A percentile compares a stretch with the other conserved stretches of the same genome.
phyloP scores from a whole-genome alignment of 2,888 invertebrate genomes.

The Stegana nigrithorax region DNA sequence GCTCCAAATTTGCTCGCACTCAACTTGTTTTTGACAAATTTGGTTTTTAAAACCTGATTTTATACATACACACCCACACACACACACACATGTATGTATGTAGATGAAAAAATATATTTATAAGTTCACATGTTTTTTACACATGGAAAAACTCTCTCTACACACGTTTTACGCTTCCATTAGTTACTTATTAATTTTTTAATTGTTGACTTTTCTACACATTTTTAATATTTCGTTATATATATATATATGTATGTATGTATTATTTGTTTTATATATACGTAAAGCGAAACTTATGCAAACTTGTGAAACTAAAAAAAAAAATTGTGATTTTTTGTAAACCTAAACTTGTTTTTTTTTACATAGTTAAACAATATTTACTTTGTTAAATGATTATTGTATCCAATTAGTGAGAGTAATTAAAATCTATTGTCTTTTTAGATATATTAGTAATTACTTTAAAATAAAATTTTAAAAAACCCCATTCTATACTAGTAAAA shows the following conservation, averaged over 20 bases:
- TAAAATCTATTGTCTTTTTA: too few relatives aligned
- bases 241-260: neutral
- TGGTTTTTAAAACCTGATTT: neutral
- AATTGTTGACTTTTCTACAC: neutral
- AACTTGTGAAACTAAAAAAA: conserved; percentile 9
- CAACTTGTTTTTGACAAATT: neutral
- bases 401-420: too few relatives aligned
- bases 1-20: too few relatives aligned
- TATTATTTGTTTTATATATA: neutral
- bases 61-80: too few relatives aligned
- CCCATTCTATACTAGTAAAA: too few relatives aligned
- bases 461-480: too few relatives aligned
- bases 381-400: too few relatives aligned
- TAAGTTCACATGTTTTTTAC: neutral
- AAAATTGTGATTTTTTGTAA: conserved; percentile 13
- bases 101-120: neutral
- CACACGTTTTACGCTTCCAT: neutral
- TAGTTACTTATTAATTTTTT: conserved; percentile 5
- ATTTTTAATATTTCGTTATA: neutral
- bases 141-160: neutral
- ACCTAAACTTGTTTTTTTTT: conserved; percentile 9
- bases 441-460: too few relatives aligned
- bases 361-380: too few relatives aligned
- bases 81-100: too few relatives aligned
- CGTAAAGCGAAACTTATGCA: conserved; percentile 6